phyloP scores from a whole-genome alignment of 2,888 invertebrate genomes.

The Dendrolimus pini region DNA sequence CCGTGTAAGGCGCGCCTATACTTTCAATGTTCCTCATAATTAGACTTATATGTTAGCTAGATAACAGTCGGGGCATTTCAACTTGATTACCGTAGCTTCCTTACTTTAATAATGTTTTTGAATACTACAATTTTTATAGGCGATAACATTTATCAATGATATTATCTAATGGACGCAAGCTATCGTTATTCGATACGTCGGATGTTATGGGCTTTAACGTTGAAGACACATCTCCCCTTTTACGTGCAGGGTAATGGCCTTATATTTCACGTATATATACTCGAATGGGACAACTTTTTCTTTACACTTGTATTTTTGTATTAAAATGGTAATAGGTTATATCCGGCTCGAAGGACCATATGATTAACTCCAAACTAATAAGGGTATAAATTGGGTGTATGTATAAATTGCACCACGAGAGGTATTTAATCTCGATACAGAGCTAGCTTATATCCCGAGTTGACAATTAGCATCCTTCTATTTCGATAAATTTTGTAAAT shows the following conservation, averaged over 20 bases:
- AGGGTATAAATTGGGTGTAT: too few relatives aligned
- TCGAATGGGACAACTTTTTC: neutral
- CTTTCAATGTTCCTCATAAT: neutral
- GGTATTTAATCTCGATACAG: too few relatives aligned
- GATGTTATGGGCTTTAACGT: neutral
- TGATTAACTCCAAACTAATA: too few relatives aligned
- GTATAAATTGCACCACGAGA: too few relatives aligned
- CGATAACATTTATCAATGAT: neutral
- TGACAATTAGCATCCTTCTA: too few relatives aligned
- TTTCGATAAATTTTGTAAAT: too few relatives aligned
- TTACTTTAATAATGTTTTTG: neutral
- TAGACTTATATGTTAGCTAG: neutral
- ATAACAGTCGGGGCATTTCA: neutral
- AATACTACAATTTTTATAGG: neutral
- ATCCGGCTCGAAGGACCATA: too few relatives aligned
- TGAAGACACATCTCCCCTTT: neutral
- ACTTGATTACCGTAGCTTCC: neutral
- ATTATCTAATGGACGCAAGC: neutral
- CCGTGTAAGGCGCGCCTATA: neutral
- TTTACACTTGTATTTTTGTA: neutral
- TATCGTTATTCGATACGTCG: neutral
- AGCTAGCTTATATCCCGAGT: too few relatives aligned
- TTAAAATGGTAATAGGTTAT: too few relatives aligned
- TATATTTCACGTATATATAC: neutral
- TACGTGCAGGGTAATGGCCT: neutral